Conservation (phyloP, 2,797 vertebrate species). For the Aeoliscus strigatus region DNA sequence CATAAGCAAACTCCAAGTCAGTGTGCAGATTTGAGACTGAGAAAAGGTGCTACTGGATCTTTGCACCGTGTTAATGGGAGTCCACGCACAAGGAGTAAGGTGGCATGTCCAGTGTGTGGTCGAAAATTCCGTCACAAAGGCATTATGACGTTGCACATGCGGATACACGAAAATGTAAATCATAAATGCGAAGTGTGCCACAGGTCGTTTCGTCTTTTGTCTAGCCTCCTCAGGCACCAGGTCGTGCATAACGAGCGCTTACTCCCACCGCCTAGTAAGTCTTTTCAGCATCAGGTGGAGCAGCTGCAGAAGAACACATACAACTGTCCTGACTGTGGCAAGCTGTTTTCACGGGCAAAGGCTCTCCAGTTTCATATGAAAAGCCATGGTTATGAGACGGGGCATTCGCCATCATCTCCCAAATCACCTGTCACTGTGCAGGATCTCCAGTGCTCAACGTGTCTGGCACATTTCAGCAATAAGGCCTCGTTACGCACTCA, state of each 20-base stretch:
- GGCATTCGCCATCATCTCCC: conserved; percentile 49
- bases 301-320: conserved; percentile 77
- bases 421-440: conserved; percentile 31
- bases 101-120: conserved; percentile 69
- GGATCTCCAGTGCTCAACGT: conserved; percentile 62
- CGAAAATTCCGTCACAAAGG: conserved; percentile 72
- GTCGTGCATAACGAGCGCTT: conserved; percentile 65
- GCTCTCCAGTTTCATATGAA: conserved; percentile 82
- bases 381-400: conserved; percentile 74
- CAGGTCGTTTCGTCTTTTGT: conserved; percentile 74
- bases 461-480: conserved; percentile 63
- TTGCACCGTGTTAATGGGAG: conserved; percentile 41
- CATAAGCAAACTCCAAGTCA: conserved; percentile 72
- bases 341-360: conserved; percentile 76
- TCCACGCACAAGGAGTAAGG: conserved; percentile 45
- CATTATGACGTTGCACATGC: conserved; percentile 71
- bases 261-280: conserved; percentile 68
- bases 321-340: conserved; percentile 76
- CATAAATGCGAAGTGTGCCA: conserved; percentile 74
- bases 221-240: conserved; percentile 76
- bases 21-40: conserved; percentile 62
- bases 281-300: conserved; percentile 78
- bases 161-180: conserved; percentile 70
- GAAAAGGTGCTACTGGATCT: conserved; percentile 39
- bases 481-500: conserved; percentile 66